phyloP scores from a whole-genome alignment of 2,113 vertebrate species.

The Actenoides lindsayi region DNA sequence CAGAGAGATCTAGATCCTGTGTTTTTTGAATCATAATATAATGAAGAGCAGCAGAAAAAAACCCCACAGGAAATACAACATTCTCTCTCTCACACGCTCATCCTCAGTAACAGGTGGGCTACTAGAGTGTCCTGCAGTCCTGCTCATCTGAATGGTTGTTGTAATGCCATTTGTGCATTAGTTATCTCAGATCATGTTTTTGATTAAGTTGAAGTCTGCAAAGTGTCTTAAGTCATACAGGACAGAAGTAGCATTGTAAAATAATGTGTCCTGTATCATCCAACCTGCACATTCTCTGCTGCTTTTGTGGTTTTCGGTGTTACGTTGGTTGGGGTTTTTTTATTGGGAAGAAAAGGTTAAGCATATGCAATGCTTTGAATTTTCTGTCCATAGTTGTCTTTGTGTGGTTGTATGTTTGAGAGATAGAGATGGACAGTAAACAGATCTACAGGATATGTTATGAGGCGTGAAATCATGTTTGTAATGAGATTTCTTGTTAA shows the following conservation, averaged over 20 bases:
- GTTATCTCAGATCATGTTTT: neutral
- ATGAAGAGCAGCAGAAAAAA: neutral
- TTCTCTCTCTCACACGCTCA: neutral
- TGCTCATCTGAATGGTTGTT: neutral
- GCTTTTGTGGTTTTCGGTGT: neutral
- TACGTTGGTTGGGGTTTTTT: neutral
- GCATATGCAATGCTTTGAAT: neutral
- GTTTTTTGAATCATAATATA: neutral
- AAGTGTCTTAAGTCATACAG: neutral
- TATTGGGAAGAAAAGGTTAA: neutral
- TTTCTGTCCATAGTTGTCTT: neutral
- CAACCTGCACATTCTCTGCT: neutral
- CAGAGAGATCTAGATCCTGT: neutral
- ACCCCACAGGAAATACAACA: neutral
- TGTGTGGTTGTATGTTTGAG: neutral
- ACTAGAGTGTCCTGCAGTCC: neutral
- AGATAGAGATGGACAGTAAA: neutral
- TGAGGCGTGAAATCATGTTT: conserved; percentile 16
- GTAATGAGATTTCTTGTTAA: conserved; percentile 12
- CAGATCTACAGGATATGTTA: neutral
- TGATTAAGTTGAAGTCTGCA: neutral
- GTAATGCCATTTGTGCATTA: neutral
- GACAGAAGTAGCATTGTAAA: neutral
- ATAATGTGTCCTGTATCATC: neutral
- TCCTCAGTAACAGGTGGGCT: neutral